Base-by-base conservation (phyloP, 1,140 invertebrate genomes). In the Frieseomelitta varia region DNA sequence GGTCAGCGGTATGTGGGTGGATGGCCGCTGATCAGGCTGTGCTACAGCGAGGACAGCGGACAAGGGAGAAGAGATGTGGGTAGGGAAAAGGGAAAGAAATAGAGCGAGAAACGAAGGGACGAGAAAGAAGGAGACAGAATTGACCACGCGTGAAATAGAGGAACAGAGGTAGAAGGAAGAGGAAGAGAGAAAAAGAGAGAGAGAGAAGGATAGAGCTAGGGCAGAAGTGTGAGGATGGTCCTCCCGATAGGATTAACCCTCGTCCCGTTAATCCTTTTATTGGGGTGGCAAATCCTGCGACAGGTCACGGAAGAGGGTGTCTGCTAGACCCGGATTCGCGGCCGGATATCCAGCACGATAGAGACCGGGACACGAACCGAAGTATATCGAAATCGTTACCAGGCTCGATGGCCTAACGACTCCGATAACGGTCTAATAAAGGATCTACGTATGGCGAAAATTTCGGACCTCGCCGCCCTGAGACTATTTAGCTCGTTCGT, bases 191-290 rank as follows among this genome's bases (percentile, higher is more conserved):
- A 65, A n/a, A 4, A 79, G 71, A 67, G 76, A 55, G 58, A 56
- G 67, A 58, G 24, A 47, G 58, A 71, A 14, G 47, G 4, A 39
- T 14, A 17, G 39, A 30, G 67, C 69, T 51, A 67, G 58, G 75
- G 73, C 71, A 74, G 84, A 89, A 88, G 85, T 90, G 90, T 69
- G 90, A 93, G 91, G 90, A 80, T 87, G 88, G 87, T 88, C 89
- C 90, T 91, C 92, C 91, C 91, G 91, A 93, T 94, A 90, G 93
- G 93, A 94, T 94, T 94, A 94, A 94, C 91, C 92, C 93, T 92
- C 92, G 93, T 94, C 90, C 91, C 87, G 90, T 92, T 93, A 94
- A 94, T 94, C 93, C 93, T 93, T 94, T 94, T 94, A 94, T 93
- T 94, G 93, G 92, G 77, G 87, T 85, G 89, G 90, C 90, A 93